These are phyloP conservation scores for Tiliacea citrago DNA, from an alignment of 2,888 invertebrate species.

Conservation along the genomic window DNA sequence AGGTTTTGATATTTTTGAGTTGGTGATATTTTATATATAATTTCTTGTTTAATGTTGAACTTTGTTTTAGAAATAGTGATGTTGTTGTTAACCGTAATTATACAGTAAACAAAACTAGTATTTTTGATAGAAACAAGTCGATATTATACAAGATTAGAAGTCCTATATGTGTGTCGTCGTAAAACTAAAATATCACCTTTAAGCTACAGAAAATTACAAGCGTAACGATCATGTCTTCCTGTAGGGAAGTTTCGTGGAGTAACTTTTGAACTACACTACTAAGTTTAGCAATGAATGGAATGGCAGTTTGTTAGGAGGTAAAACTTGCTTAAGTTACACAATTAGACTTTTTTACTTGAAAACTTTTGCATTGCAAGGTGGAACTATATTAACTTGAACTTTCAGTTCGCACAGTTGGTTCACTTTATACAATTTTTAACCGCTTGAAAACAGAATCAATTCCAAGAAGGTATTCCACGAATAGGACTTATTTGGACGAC, in stretches of 20 bases:
- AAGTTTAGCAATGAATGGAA: slow-evolving; percentile 49
- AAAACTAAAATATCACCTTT: slow-evolving; percentile 5
- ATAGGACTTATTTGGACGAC: too few species aligned
- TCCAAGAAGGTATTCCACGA: too few species aligned
- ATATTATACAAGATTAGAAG: background rate
- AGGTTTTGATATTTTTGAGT: background rate
- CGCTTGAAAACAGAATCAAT: background rate
- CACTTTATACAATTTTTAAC: too few species aligned
- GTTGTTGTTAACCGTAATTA: background rate
- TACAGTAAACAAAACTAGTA: background rate
- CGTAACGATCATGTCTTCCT: slow-evolving; percentile 15
- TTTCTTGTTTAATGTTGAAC: background rate
- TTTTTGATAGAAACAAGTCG: background rate
- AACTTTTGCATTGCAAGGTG: background rate
- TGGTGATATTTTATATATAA: background rate
- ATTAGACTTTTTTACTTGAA: slow-evolving; percentile 7
- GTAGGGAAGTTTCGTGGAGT: slow-evolving; percentile 14
- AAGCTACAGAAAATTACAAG: slow-evolving; percentile 23
- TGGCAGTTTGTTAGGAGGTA: slow-evolving; percentile 28
- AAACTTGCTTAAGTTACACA: slow-evolving; percentile 26
- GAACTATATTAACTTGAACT: background rate
- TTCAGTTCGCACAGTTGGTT: too few species aligned
- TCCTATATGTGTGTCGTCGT: background rate
- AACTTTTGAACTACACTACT: slow-evolving; percentile 21
- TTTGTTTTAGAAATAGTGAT: background rate